Evolutionary conservation across 1,140 invertebrate species (phyloP), one percentile per base, ranked within the genome.

Genomic region (Drosophila arawakana): DNA sequence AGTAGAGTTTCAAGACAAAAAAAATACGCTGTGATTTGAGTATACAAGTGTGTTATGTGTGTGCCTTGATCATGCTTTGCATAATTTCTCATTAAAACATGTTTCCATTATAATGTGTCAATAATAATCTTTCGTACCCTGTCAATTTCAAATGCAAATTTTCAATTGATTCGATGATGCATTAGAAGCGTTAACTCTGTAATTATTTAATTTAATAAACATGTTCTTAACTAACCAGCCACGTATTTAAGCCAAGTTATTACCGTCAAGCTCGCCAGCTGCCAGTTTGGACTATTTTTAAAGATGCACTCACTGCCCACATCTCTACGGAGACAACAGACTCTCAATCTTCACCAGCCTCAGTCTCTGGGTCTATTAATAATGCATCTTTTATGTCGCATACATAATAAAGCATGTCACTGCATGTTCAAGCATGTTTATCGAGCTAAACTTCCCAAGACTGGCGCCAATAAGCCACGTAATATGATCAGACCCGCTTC

Each of bases 31-130:
- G 41, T 77, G 77, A 46, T 73, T 2, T 30, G 3, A 39, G 18
- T 49, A 30, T 41, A 30, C 15, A 34, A 35, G 50, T 57, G 63
- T 21, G 18, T 21, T 21, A 21, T 39, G 8, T 15, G 43, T 58
- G 15, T 68, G 44, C 35, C 37, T 3, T 47, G 39, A 52, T 50
- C 79, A 88, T 78, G 82, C 61, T 89, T 77, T 88, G 83, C 83
- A 89, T 89, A 88, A 82, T 86, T 86, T 86, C 82, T 81, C 68
- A 86, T 86, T 86, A 73, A 86, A 89, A 88, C 83, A 88, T 83
- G 80, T 88, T 89, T 89, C 85, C 59, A 80, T 82, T 62, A 80
- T 89, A 88, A 89, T 89, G 65, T 88, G 83, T 88, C 84, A 89
- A 89, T 88, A 89, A 84, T 88, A 89, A 89, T 80, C 70, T 75